Conservation (phyloP, 23 tunicate genomes). For the Oikopleura albicans region DNA sequence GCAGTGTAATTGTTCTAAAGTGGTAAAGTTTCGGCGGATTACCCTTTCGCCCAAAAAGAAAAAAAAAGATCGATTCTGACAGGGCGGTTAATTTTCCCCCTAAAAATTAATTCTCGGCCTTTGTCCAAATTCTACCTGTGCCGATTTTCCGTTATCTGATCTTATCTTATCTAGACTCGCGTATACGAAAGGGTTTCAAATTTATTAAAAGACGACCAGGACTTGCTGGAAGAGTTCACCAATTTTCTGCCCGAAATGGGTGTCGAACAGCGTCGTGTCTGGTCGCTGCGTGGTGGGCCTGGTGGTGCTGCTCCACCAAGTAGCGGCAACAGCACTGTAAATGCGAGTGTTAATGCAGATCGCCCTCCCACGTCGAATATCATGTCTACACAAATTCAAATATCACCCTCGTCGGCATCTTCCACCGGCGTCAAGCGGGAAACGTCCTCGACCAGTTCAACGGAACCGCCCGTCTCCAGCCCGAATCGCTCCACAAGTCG, state of each 20-base stretch:
- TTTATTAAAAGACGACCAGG: slow-evolving; percentile 67
- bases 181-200: slow-evolving; percentile 31
- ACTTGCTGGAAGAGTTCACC: slow-evolving; percentile 64
- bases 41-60: too few species aligned
- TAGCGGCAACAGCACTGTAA: background rate
- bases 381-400: slow-evolving; percentile 30
- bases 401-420: slow-evolving; percentile 11
- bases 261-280: slow-evolving; percentile 52
- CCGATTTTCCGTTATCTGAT: too few species aligned
- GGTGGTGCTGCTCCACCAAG: background rate
- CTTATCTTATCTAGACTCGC: too few species aligned
- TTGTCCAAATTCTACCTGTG: too few species aligned
- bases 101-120: too few species aligned
- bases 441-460: too few species aligned
- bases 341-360: slow-evolving; percentile 23
- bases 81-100: too few species aligned
- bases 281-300: slow-evolving; percentile 19
- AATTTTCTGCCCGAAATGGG: slow-evolving; percentile 88
- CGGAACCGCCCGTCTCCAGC: too few species aligned
- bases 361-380: slow-evolving; percentile 28
- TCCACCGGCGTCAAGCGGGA: background rate
- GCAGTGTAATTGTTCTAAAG: too few species aligned
- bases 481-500: too few species aligned
- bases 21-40: too few species aligned
- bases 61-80: too few species aligned